Evolutionary conservation across 2,888 invertebrate genomes (phyloP).

Genomic region (Xanthia icteritia): DNA sequence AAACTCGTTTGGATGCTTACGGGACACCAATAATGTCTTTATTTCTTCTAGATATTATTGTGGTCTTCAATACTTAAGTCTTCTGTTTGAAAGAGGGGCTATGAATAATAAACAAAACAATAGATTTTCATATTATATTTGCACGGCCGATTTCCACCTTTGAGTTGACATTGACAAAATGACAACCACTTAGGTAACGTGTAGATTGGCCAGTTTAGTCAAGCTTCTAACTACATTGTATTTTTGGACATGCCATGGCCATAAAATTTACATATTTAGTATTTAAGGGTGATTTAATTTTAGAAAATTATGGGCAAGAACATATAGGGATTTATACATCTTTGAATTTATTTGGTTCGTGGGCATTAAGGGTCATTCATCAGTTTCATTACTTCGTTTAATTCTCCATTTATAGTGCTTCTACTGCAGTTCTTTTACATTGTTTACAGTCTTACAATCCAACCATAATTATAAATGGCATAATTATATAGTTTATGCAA

Average conservation of each 20-base stretch:
- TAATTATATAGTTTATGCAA: constrained; percentile 37
- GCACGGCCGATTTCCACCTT: constrained; percentile 20
- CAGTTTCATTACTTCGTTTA: neutral
- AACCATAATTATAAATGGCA: constrained; percentile 4
- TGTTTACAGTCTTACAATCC: constrained; percentile 12
- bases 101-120: constrained; percentile 25
- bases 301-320: neutral
- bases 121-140: constrained; percentile 7
- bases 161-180: constrained; percentile 46
- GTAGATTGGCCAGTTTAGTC: constrained; percentile 29
- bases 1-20: neutral
- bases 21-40: too few species aligned
- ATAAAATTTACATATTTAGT: constrained; percentile 12
- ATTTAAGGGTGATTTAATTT: constrained; percentile 19
- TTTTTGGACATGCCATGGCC: constrained; percentile 18
- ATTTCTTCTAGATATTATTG: neutral
- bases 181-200: constrained; percentile 28
- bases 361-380: neutral
- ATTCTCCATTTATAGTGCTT: neutral
- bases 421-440: constrained; percentile 9
- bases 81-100: neutral
- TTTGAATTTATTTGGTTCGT: neutral
- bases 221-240: constrained; percentile 9
- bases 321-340: constrained; percentile 2
- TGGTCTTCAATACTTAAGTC: neutral